Conservation (phyloP, 2,797 vertebrate species). For the Psittacula derbiana region DNA sequence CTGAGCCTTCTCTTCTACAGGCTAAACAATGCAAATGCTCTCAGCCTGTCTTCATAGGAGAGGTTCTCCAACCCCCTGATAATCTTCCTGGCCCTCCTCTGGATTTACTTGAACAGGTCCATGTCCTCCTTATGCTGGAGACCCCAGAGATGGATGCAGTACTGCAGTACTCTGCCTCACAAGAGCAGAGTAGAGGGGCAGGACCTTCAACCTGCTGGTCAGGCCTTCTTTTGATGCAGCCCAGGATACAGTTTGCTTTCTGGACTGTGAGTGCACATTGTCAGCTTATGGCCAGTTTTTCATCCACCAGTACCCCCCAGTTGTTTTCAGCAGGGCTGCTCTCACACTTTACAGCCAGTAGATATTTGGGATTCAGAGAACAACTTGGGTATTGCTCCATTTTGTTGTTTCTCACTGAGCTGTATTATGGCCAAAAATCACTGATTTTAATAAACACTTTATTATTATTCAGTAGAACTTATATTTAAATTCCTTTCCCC, state of each 20-base stretch:
- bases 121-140: not conserved
- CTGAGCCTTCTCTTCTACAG: not conserved
- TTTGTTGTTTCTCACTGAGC: not conserved
- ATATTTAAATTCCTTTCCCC: not conserved
- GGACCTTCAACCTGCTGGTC: not conserved
- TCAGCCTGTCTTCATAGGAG: not conserved
- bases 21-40: not conserved
- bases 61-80: not conserved
- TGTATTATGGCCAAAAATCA: not conserved
- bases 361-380: not conserved
- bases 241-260: not conserved
- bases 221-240: not conserved
- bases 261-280: not conserved
- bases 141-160: not conserved
- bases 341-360: not conserved
- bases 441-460: not conserved
- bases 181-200: not conserved
- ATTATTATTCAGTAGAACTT: not conserved
- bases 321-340: not conserved
- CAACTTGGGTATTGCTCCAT: not conserved
- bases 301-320: not conserved
- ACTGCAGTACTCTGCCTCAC: not conserved
- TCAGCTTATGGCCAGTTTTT: not conserved
- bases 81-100: not conserved
- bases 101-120: not conserved